Conservation (phyloP, 2,888 invertebrate species). For the Bellardia pandia region DNA sequence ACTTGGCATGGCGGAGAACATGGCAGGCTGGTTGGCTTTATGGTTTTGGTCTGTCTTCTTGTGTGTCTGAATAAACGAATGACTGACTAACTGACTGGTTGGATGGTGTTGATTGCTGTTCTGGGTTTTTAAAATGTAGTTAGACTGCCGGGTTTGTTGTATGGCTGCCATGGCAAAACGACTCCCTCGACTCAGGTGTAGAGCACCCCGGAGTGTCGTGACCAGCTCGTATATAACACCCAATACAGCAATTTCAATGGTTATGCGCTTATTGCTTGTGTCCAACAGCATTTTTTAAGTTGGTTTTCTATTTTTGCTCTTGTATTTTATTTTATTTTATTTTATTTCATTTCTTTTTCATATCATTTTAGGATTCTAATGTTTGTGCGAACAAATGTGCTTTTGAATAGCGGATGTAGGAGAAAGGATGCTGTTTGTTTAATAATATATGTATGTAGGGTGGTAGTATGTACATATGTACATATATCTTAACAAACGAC, state of each 20-base stretch:
- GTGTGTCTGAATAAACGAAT: slow-evolving; percentile 21
- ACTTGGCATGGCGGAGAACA: slow-evolving; percentile 36
- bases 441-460: slow-evolving; percentile 15
- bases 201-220: slow-evolving; percentile 85
- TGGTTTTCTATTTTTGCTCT: slow-evolving; percentile 1
- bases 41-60: slow-evolving; percentile 55
- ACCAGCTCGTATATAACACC: slow-evolving; percentile 84
- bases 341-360: slow-evolving; percentile 53
- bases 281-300: slow-evolving; percentile 43
- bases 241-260: slow-evolving; percentile 84
- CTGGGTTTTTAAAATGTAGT: slow-evolving; percentile 85
- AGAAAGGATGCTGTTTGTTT: slow-evolving; percentile 54
- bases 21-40: slow-evolving; percentile 45
- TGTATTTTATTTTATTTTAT: slow-evolving; percentile 25
- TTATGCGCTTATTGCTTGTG: slow-evolving; percentile 77
- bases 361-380: slow-evolving; percentile 66
- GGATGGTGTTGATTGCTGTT: slow-evolving; percentile 84
- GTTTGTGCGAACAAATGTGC: slow-evolving; percentile 18
- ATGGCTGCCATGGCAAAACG: slow-evolving; percentile 78
- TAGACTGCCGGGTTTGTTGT: slow-evolving; percentile 80
- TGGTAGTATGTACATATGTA: not conserved
- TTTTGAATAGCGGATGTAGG: slow-evolving; percentile 22
- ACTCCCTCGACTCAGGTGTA: slow-evolving; percentile 84
- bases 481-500: not conserved
- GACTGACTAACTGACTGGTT: slow-evolving; percentile 69